Base-by-base conservation (phyloP, 2,888 invertebrate species). In the Plebejus anna region DNA sequence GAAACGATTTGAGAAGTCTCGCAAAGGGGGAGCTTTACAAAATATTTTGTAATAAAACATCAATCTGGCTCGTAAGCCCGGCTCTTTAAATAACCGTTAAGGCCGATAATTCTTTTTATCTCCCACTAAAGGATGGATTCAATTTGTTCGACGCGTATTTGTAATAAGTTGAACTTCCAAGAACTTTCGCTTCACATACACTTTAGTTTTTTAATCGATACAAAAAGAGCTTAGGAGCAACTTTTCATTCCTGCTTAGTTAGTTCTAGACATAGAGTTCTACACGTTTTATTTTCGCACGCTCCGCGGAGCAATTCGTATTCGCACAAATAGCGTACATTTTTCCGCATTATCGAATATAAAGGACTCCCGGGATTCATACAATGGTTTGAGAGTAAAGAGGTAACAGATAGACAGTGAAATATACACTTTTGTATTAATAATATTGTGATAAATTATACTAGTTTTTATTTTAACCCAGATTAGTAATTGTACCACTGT, bases 81-180 rank as follows among this genome's bases (percentile, higher is more conserved):
- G 66, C 77, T 79, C 77, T 75, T 76, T 78, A 77, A 78, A 76
- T 71, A 70, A 76, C 76, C 77, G 70, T 76, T 76, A 76, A 71
- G 71, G 76, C 76, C 77, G 77, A 79, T 79, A 80, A 79, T 80
- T 80, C 79, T 81, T 82, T 76, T 83, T 81, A 85, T 86, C 84
- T 86, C 78, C 77, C 80, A 78, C 85, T 87, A 86, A 84, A 86
- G 85, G 87, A 87, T 84, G 85, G 85, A 90, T 90, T 89, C 91
- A 92, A 92, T 92, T 91, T 91, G 89, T 88, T 87, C 85, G 38
- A 42, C 84, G 88, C 85, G 86, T 83, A 86, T 86, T 87, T 86
- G 89, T 88, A 88, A 90, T 89, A 89, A 88, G 88, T 87, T 91
- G 28, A 61, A 61, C 28, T 66, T 66, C 4, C 32, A 66, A 66